Percentiles rank a stretch among this genome's conserved stretches.
Conservation (phyloP, 2,888 invertebrate genomes). For the Pasiphila rectangulata region DNA sequence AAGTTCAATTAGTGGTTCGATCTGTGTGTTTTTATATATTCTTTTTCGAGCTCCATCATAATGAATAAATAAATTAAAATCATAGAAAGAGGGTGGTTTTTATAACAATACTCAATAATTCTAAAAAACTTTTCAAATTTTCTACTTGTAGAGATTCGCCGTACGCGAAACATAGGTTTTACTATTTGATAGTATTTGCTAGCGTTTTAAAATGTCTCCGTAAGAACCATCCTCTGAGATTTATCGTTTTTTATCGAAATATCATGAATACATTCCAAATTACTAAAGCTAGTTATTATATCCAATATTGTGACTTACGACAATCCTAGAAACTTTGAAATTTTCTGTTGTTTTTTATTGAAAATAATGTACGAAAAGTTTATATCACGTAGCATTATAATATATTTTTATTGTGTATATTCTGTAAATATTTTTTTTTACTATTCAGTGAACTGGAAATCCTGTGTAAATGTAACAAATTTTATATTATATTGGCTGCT, state of each 20-base stretch:
- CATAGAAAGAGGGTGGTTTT: constrained; percentile 25
- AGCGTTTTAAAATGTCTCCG: constrained; percentile 11
- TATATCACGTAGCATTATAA: neutral
- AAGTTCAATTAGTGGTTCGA: constrained; percentile 6
- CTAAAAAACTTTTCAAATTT: constrained; percentile 25
- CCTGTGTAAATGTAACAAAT: neutral
- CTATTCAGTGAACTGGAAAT: constrained; percentile 8
- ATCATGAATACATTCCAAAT: constrained; percentile 32
- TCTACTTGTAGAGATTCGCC: constrained; percentile 28
- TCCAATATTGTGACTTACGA: constrained; percentile 2
- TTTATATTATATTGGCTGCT: constrained; percentile 6
- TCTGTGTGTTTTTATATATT: constrained; percentile 18
- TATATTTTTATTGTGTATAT: constrained; percentile 41
- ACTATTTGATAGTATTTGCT: constrained; percentile 28
- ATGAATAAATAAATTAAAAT: no score
- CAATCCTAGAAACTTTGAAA: neutral
- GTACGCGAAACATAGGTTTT: constrained; percentile 20
- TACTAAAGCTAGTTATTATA: constrained; percentile 21
- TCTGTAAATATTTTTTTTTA: constrained; percentile 57
- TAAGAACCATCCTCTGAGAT: constrained; percentile 15
- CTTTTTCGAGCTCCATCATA: constrained; percentile 17
- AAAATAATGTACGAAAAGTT: neutral
- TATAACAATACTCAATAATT: constrained; percentile 21
- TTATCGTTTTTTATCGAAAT: constrained; percentile 11
- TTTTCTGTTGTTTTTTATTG: neutral